Base-by-base conservation (phyloP, 92 coral and sea anemone species). In the Siderastrea siderea region DNA sequence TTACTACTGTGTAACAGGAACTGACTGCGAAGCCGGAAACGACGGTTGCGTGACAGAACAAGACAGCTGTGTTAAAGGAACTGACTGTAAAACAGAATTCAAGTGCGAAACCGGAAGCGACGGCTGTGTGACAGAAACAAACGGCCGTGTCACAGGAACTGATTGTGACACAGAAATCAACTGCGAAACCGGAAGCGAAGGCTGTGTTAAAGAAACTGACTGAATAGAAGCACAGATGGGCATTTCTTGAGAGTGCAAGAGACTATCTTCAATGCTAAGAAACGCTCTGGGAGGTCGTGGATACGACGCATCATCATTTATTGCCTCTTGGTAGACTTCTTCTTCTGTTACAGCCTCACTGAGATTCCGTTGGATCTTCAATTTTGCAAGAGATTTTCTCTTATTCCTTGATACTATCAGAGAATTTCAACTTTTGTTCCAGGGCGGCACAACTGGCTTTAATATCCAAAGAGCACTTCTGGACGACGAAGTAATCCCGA, bases 331-430 rank as follows among this genome's bases (percentile, higher is more conserved):
- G 68, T 84, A 75, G 12, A 69, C 74, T 13, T 45, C 78, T 19
- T 84, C 82, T 75, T 74, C 82, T 60, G 82, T 51, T n/a, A 76
- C 47, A 16, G 78, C 65, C 68, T 84, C 88, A 2, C 66, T 74
- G 9, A 49, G 77, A 7, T 84, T 80, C 62, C 61, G 80, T 11
- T 84, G 81, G 54, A 84, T 44, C 80, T 84, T 84, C 49, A 84
- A 47, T 45, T 84, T 73, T 8, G 63, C 63, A 16, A 26, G 38
- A 26, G 38, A 26, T 68, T 50, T 51, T 51, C 47, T 81, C 77
- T 26, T 81, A 76, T 15, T 81, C 86, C 14, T 68, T 17, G n/a
- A 81, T 81, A 8, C 14, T 59, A 13, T 59, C 63, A 8, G 63
- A 8, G 16, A 59, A 59, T 8, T 8, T 59, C 13, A 59, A 8